phyloP scores from a whole-genome alignment of 2,113 vertebrate genomes.

The Lutjanus erythropterus region DNA sequence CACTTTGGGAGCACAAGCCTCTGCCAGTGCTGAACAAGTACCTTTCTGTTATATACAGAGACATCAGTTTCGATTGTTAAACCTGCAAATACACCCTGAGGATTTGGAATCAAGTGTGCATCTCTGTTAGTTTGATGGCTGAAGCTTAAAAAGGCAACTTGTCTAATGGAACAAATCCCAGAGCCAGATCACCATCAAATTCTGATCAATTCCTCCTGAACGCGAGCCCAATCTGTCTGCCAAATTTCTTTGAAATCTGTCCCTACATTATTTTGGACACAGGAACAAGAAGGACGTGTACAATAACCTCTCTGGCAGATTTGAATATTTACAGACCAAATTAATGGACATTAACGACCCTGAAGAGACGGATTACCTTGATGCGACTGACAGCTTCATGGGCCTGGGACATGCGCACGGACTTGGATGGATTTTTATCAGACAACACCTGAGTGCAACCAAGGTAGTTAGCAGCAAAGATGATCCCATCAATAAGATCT shows the following conservation, averaged over 20 bases:
- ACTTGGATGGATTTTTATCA: constrained; percentile 96
- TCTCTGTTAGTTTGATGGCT: not conserved
- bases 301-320: not conserved
- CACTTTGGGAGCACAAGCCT: not conserved
- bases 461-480: constrained; percentile 99
- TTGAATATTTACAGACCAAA: constrained; percentile 17
- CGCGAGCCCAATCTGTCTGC: not conserved
- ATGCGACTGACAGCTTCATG: constrained; percentile 96
- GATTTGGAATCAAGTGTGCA: not conserved
- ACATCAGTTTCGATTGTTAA: not conserved
- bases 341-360: not conserved
- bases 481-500: constrained; percentile 98
- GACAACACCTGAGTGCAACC: constrained; percentile 97
- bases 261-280: not conserved
- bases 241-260: not conserved
- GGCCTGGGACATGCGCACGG: constrained; percentile 96
- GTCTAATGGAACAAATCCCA: not conserved
- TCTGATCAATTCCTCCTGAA: not conserved
- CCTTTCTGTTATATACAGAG: not conserved
- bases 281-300: not conserved
- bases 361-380: constrained; percentile 87
- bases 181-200: not conserved
- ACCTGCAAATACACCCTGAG: constrained; percentile 5
- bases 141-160: not conserved
- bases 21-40: not conserved